Evolutionary conservation across 2,888 invertebrate genomes (phyloP), one percentile per base, ranked within the genome.

Genomic region (Arctia plantaginis): DNA sequence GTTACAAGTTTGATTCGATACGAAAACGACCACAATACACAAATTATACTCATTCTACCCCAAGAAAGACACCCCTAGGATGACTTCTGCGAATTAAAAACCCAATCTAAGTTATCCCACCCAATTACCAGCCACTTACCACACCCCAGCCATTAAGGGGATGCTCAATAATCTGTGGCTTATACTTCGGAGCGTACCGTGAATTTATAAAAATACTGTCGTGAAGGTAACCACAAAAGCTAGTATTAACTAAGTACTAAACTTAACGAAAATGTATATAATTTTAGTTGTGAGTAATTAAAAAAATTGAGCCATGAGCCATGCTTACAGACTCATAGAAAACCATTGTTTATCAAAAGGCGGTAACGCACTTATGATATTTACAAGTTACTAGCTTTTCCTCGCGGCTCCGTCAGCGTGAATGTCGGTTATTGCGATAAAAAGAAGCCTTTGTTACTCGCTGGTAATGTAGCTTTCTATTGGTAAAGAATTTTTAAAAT

Each of bases 41-140:
- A 68, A 72, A 72, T 69, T 66, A 33, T 44, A 30, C 55, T 55
- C 27, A 66, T 66, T 66, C 66, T 20, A 47, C 66, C 74, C 55
- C 35, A 62, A 93, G 93, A 92, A 65, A 73, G 74, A 70, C 78
- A 74, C 78, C 83, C 78, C 67, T 47, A 75, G 66, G 62, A 81
- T 78, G 78, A 81, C 75, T 80, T 77, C 81, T 78, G 72, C 76
- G 91, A 92, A 94, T 95, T 94, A 94, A 94, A 94, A 93, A 94
- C 90, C 92, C 93, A 94, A 95, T 95, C 95, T 94, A 95, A 95
- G 93, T 95, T 95, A 93, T 93, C 93, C 93, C 92, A 93, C 94
- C 93, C 93, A 94, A 95, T 95, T 94, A 95, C 93, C 89, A 87
- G 90, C 89, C 93, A 94, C 93, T 94, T 93, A 92, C 91, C 91